Evolutionary conservation across 1,140 invertebrate species (phyloP), one percentile per base, ranked within the genome.

Genomic region (Pogonognathellus flavescens): DNA sequence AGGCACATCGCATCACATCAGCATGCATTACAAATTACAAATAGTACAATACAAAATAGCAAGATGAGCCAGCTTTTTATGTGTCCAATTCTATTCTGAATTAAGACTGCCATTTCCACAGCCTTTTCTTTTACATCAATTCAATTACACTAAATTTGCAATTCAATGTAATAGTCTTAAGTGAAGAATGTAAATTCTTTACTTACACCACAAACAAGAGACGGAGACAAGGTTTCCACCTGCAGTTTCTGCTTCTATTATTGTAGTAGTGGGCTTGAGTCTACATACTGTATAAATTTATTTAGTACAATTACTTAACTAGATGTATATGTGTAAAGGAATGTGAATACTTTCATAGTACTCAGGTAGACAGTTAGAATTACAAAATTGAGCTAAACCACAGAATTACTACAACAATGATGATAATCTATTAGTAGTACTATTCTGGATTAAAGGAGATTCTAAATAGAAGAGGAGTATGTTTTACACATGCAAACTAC

Each of bases 341-440:
- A 66, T 20, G 20, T 20, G 25, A 66, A 20, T 66, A 66, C 25
- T 31, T 76, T 25, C 31, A 16, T n/a, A 49, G 70, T 76, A 76
- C 25, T 25, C 70, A 76, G 70, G 70, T 50, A 31, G 49, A 31
- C 70, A 76, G 70, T 76, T 3, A 6, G 31, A 41, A 41, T 41
- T 76, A 76, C 70, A 76, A 76, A 76, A 49, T 31, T 31, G 70
- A 76, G 70, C 3, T n/a, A 76, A 76, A 76, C 70, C 70, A 31
- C 70, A 76, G 70, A 76, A 76, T n/a, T n/a, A n/a, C n/a, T n/a
- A 49, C 49, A 49, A 49, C 70, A 31, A 41, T 76, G 70, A 76
- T 76, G 14, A 41, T 76, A 31, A 49, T 76, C 70, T 25, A 41
- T 41, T 41, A 41, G 31, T 41, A 41, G 31, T 41, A n/a, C n/a